phyloP scores from a whole-genome alignment of 1,140 invertebrate genomes.

The Lineus longissimus region DNA sequence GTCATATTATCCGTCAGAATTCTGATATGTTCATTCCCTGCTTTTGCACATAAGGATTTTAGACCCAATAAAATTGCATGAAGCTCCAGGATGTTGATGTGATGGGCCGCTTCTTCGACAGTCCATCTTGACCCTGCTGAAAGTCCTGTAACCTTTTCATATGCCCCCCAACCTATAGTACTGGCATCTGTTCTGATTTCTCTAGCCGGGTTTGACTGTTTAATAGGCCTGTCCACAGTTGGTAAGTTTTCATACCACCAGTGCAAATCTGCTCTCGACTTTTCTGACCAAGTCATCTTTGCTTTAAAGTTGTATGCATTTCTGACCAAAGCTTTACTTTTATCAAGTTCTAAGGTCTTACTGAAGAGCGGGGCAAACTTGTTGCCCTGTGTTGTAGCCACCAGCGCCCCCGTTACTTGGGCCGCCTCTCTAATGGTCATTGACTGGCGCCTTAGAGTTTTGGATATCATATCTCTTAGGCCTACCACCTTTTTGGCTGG shows the following conservation, averaged over 20 bases:
- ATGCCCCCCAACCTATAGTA: slow-evolving; percentile 14
- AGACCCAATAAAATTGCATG: slow-evolving; percentile 1
- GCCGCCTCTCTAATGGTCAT: too few relatives aligned
- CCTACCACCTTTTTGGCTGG: too few relatives aligned
- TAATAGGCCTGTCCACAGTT: slow-evolving; percentile 15
- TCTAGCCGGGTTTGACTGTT: neutral
- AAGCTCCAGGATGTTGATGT: slow-evolving; percentile 9
- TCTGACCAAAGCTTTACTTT: too few relatives aligned
- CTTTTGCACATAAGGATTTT: neutral
- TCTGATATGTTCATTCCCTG: neutral
- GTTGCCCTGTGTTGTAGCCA: too few relatives aligned
- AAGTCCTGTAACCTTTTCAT: neutral
- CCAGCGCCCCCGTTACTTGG: too few relatives aligned
- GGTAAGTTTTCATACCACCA: neutral
- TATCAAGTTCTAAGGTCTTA: too few relatives aligned
- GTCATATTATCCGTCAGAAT: slow-evolving; percentile 18
- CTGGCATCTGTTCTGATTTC: slow-evolving; percentile 3
- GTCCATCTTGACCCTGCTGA: slow-evolving; percentile 14
- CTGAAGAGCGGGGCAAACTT: too few relatives aligned
- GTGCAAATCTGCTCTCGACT: neutral
- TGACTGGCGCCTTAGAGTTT: too few relatives aligned
- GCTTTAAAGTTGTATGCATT: neutral
- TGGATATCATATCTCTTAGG: too few relatives aligned
- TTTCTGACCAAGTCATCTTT: neutral
- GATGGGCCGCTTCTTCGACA: neutral